Conservation (phyloP, 2,113 vertebrate species). For the Pseudopipra pipra region DNA sequence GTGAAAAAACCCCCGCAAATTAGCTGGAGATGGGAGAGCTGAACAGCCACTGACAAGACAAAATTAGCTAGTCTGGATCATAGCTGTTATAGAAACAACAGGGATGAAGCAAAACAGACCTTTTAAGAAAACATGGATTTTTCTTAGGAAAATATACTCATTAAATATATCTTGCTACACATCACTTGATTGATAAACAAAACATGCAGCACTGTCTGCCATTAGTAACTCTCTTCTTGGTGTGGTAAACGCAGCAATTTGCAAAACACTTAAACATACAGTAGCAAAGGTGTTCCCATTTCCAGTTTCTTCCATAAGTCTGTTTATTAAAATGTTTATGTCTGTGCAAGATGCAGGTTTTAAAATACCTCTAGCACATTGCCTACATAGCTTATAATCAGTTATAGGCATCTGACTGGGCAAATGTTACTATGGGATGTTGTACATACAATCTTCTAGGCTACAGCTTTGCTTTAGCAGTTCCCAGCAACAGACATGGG, state of each 20-base stretch:
- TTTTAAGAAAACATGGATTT: conserved; percentile 23
- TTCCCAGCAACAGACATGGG: background rate
- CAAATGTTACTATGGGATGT: background rate
- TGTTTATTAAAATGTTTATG: background rate
- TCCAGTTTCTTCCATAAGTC: background rate
- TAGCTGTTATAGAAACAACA: conserved; percentile 2
- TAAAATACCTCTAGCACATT: background rate
- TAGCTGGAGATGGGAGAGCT: background rate
- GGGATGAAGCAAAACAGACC: background rate
- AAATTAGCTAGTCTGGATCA: conserved; percentile 11
- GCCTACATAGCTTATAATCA: background rate
- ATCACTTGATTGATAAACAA: background rate
- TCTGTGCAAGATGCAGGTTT: background rate
- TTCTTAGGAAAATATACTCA: background rate
- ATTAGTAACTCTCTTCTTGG: background rate
- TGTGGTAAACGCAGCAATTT: background rate
- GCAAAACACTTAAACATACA: background rate
- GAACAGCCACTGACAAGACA: background rate
- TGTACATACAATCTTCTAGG: background rate
- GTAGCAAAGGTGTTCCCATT: background rate
- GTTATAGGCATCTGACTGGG: background rate
- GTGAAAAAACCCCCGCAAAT: background rate
- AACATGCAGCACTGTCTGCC: background rate
- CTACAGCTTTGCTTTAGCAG: background rate
- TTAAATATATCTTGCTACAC: background rate